phyloP scores from a whole-genome alignment of 2,888 invertebrate genomes.

The Ophion ellenae region DNA sequence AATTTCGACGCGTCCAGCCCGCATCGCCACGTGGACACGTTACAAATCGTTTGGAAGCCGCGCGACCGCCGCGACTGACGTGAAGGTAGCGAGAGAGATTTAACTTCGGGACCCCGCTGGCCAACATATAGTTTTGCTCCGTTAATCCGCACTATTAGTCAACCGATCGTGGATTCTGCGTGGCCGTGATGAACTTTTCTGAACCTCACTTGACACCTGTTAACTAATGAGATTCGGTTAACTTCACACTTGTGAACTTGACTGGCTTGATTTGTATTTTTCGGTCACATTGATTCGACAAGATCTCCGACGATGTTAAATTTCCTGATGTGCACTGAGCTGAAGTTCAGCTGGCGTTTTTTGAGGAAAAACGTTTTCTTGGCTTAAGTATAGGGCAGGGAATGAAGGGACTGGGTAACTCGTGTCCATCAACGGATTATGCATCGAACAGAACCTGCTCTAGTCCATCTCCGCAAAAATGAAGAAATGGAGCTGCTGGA shows the following conservation, averaged over 20 bases:
- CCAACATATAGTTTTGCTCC: conserved; percentile 30
- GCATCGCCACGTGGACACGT: conserved; percentile 29
- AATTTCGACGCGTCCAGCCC: conserved; percentile 16
- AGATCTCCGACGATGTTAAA: neutral
- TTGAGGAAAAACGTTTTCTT: too few relatives aligned
- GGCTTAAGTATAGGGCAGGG: too few relatives aligned
- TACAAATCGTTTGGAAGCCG: conserved; percentile 50
- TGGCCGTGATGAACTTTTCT: neutral
- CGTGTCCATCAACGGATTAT: too few relatives aligned
- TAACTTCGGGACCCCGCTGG: conserved; percentile 17
- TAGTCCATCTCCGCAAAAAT: too few relatives aligned
- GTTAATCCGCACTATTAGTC: conserved; percentile 39
- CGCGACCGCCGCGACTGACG: conserved; percentile 29
- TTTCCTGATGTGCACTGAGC: neutral
- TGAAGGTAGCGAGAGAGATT: conserved; percentile 8
- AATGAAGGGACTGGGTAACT: too few relatives aligned
- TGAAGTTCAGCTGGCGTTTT: too few relatives aligned
- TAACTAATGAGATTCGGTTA: neutral
- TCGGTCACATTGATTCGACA: neutral
- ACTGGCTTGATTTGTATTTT: neutral
- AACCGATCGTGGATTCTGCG: conserved; percentile 10
- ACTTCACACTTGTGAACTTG: neutral
- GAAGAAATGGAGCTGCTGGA: too few relatives aligned
- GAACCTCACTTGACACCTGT: neutral
- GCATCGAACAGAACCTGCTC: too few relatives aligned